Base-by-base conservation (phyloP, 2,888 invertebrate species). In the Oconnorella tubifera region DNA sequence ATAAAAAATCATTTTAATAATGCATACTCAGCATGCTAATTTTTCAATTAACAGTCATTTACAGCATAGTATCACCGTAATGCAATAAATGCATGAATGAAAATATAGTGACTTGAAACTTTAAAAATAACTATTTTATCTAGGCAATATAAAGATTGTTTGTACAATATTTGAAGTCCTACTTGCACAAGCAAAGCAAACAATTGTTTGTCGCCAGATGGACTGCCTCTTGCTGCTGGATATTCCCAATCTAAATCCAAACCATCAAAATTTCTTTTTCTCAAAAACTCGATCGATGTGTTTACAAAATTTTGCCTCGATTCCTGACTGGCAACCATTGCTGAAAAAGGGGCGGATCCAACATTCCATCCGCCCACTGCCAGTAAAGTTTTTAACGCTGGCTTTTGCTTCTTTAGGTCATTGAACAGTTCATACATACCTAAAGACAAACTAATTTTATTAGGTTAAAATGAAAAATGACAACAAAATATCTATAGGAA, bases 321-420 rank as follows among this genome's bases (percentile, higher is more conserved):
- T 19, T 23, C 53, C 2, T 14, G 14, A 1, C 28, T 29, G 1
- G 53, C 53, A 23, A 53, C 25, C 28, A 53, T 29, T 19, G 28
- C 14, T 2, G 53, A 25, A 19, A 53, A 53, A 19, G 53, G 25
- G 28, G 14, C 23, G 19, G 53, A 53, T 19, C 53, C 53, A 29
- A 53, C 28, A n/a, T 53, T 25, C 53, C 53, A 53, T 19, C 53
- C 53, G 14, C 53, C 53, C 19, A 53, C 53, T 0, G 91, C 92
- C 50, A 95, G 84, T 6, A 90, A 85, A 0, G 91, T 88, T 77
- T 93, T 94, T 56, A 92, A 85, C 0, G 91, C 91, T 0, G 78
- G 77, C 61, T 79, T 78, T 75, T 89, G 88, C 56, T 85, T 81
- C 74, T 87, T 88, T 59, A 88, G 84, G 23, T 86, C 87, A 0